Evolutionary conservation across 2,888 invertebrate species (phyloP).

Genomic region (Hylaea fasciaria): DNA sequence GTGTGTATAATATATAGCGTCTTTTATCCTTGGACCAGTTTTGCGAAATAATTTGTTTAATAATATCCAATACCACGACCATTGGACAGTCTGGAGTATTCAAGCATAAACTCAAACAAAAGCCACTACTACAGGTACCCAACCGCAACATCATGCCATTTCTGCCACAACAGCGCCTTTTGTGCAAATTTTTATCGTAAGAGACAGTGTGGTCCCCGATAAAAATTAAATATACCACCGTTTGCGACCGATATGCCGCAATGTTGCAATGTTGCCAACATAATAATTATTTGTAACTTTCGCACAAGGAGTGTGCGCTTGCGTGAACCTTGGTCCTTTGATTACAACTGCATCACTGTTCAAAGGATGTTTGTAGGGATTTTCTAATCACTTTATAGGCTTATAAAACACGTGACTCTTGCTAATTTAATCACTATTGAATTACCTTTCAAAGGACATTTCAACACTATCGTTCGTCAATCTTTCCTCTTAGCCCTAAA

Average conservation of each 20-base stretch:
- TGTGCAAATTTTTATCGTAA: conserved; percentile 51
- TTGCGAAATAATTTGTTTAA: too few species aligned
- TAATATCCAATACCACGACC: too few species aligned
- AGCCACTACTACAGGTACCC: conserved; percentile 21
- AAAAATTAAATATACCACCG: conserved; percentile 52
- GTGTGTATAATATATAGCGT: too few species aligned
- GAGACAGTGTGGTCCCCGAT: conserved; percentile 48
- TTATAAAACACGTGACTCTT: too few species aligned
- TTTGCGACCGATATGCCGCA: conserved; percentile 13
- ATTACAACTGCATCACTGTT: too few species aligned
- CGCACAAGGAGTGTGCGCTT: background rate
- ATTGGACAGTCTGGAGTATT: background rate
- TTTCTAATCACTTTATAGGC: too few species aligned
- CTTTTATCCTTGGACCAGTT: too few species aligned
- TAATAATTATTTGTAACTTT: conserved; percentile 14
- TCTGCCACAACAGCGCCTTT: conserved; percentile 52
- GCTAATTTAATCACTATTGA: too few species aligned
- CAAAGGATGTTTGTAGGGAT: too few species aligned
- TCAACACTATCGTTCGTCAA: too few species aligned
- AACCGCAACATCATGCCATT: conserved; percentile 25
- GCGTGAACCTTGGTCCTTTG: background rate
- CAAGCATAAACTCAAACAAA: conserved; percentile 30
- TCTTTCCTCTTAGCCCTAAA: too few species aligned
- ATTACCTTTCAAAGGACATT: too few species aligned
- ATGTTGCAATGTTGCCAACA: conserved; percentile 29